phyloP scores from a whole-genome alignment of 1,140 invertebrate genomes.

The Drosophila athabasca region DNA sequence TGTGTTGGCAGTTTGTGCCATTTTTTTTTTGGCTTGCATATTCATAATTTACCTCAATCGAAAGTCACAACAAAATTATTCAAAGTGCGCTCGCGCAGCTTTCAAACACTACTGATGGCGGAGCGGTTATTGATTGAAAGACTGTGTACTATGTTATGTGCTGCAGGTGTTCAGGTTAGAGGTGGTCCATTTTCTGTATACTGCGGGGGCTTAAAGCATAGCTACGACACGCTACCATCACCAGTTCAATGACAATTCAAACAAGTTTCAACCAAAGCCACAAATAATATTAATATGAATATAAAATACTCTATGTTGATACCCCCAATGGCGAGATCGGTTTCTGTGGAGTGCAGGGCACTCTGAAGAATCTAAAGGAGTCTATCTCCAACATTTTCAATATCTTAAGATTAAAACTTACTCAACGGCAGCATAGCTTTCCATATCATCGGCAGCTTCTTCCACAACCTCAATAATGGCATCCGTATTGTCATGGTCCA shows the following conservation, averaged over 20 bases:
- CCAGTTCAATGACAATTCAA: conserved; percentile 32
- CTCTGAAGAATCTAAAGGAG: too few relatives aligned
- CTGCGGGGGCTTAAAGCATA: too few relatives aligned
- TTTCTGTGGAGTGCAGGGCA: too few relatives aligned
- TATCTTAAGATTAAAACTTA: conserved; percentile 30
- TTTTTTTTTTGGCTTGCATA: conserved; percentile 9
- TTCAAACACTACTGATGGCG: conserved; percentile 38
- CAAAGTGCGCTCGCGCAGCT: conserved; percentile 42
- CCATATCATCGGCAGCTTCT: conserved; percentile 56
- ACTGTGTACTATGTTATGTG: neutral
- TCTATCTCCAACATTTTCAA: neutral
- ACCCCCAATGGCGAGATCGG: neutral
- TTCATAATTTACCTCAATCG: conserved; percentile 2
- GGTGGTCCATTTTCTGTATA: too few relatives aligned
- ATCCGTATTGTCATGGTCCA: conserved; percentile 61
- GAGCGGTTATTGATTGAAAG: too few relatives aligned
- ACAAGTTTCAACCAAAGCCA: conserved; percentile 17
- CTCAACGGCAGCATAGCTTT: conserved; percentile 56
- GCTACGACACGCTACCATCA: too few relatives aligned
- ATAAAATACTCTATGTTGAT: neutral
- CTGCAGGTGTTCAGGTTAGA: conserved; percentile 28
- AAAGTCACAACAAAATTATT: conserved; percentile 25
- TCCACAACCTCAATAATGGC: conserved; percentile 70
- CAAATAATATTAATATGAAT: neutral
- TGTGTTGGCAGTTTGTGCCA: neutral